Evolutionary conservation across 2,888 invertebrate species (phyloP), one percentile per base, ranked within the genome.

Genomic region (Amphipoea lucens): DNA sequence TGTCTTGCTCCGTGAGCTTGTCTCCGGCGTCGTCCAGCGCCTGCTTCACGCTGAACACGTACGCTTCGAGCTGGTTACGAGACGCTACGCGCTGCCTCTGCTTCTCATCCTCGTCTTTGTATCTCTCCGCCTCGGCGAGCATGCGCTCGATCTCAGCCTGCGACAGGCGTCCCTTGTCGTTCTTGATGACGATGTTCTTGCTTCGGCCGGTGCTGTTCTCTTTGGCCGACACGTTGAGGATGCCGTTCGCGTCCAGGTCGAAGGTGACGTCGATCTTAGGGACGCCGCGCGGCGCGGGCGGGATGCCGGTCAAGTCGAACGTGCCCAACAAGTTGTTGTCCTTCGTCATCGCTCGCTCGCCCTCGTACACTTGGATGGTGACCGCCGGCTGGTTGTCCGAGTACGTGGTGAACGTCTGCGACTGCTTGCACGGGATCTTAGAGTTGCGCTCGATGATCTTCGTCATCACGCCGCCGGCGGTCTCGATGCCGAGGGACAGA

Each of bases 111-210:
- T 98, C 98, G 62, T 98, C 98, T 68, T 97, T 97, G 94, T 98
- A 98, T 72, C 95, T 96, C 90, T 98, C 98, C 0, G 98, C 98
- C 83, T 98, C 98, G 5, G 97, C 94, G 57, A 98, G 94, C 98
- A 98, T 98, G 82, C 98, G 97, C 85, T 98, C 98, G 87, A 98
- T 98, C 91, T 98, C 98, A 17, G 98, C 98, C 92, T 98, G 98
- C 36, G 98, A 98, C 71, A 98, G 96, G 6, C 98, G 97, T 0
- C 98, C 98, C 91, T 98, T 98, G 95, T 98, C 98, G 95, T 98
- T 98, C 92, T 98, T 98, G 84, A 98, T 99, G 68, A 98, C 98
- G 84, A 98, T 98, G 92, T 98, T 98, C 93, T 98, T 98, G 82
- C 97, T 97, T 86, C 98, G 98, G 54, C 97, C 98, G 0, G 97